Evolutionary conservation across 2,888 invertebrate species (phyloP).

Genomic region (Tridacna crocea): DNA sequence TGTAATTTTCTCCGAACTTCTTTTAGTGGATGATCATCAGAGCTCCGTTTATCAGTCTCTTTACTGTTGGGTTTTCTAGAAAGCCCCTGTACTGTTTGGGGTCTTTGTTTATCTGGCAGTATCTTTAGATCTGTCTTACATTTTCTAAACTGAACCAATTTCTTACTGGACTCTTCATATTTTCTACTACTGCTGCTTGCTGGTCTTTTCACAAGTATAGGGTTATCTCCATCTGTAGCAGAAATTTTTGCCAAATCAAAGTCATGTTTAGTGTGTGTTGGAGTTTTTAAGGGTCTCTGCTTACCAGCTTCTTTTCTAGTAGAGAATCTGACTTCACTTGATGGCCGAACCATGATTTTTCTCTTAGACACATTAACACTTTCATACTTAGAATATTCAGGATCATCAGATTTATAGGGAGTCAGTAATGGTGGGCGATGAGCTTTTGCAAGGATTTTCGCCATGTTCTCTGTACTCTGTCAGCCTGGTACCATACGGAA

Average conservation of each 20-base stretch:
- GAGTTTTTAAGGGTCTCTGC: conserved; percentile 1
- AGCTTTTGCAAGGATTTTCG: conserved; percentile 38
- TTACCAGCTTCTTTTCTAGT: background rate
- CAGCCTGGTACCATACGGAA: background rate
- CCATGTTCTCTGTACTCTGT: conserved; percentile 26
- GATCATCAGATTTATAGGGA: conserved; percentile 16
- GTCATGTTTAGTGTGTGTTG: background rate
- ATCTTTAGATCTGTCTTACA: conserved; percentile 19
- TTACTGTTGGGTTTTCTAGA: background rate
- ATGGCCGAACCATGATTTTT: conserved; percentile 7
- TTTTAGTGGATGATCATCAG: conserved; percentile 28
- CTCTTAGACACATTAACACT: conserved; percentile 39
- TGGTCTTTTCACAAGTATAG: conserved; percentile 2
- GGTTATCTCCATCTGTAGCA: background rate
- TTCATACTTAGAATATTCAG: conserved; percentile 52
- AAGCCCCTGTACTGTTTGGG: conserved; percentile 15
- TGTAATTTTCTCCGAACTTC: conserved; percentile 53
- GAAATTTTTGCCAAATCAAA: background rate
- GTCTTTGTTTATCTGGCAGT: conserved; percentile 17
- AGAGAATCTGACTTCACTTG: conserved; percentile 9
- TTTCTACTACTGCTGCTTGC: conserved; percentile 22
- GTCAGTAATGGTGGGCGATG: conserved; percentile 25
- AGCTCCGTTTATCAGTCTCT: background rate
- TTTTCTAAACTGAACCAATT: conserved; percentile 21
- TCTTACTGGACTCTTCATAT: conserved; percentile 13